A percentile compares a stretch with the other conserved stretches of the same genome.
phyloP scores from a whole-genome alignment of 1,140 invertebrate genomes.

The Centruroides sculpturatus region DNA sequence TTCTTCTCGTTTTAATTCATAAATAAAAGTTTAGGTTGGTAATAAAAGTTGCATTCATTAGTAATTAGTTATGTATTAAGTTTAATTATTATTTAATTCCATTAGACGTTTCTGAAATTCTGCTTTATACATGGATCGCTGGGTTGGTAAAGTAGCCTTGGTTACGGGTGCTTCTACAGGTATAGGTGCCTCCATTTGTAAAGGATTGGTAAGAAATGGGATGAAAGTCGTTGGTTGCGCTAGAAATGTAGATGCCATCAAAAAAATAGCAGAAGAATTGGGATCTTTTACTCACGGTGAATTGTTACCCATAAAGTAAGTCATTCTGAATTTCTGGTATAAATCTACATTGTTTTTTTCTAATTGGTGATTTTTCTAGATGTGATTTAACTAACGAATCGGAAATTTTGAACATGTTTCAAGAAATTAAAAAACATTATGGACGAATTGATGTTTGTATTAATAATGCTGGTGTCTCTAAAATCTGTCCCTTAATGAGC shows the following conservation, averaged over 20 bases:
- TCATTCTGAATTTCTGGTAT: conserved; percentile 9
- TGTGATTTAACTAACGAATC: conserved; percentile 52
- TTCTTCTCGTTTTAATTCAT: too few relatives aligned
- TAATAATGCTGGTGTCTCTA: conserved; percentile 52
- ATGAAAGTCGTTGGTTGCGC: conserved; percentile 53
- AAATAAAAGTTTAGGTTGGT: too few relatives aligned
- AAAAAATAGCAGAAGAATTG: conserved; percentile 30
- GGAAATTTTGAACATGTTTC: conserved; percentile 47
- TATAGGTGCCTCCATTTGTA: conserved; percentile 42
- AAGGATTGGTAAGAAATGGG: conserved; percentile 40
- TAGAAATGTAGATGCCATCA: conserved; percentile 41
- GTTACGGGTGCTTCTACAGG: conserved; percentile 56
- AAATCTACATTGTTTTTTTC: too few relatives aligned
- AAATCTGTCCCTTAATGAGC: conserved; percentile 22
- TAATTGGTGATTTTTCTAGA: conserved; percentile 13
- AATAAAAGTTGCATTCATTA: too few relatives aligned
- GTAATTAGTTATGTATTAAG: too few relatives aligned
- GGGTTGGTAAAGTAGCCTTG: conserved; percentile 47
- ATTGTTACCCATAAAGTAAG: too few relatives aligned
- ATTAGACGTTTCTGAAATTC: too few relatives aligned
- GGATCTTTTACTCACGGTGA: too few relatives aligned
- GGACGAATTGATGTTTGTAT: conserved; percentile 51
- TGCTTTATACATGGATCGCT: conserved; percentile 41
- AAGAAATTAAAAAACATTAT: conserved; percentile 40
- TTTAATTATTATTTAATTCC: too few relatives aligned